phyloP scores from a whole-genome alignment of 1,140 invertebrate genomes.

The Onthophagus taurus region DNA sequence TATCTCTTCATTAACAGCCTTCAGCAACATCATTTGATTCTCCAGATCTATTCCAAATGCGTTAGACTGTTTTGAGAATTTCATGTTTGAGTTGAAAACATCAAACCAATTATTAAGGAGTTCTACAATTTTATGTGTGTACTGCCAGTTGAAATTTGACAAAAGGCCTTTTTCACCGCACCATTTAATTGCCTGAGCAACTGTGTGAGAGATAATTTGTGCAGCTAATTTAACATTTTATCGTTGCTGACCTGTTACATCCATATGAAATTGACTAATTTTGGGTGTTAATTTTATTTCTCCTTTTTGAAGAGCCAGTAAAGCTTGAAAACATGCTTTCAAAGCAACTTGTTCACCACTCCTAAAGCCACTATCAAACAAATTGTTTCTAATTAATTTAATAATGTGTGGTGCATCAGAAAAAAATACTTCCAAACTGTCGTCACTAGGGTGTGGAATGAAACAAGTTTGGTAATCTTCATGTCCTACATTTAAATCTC shows the following conservation, averaged over 20 bases:
- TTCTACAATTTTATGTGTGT: background rate
- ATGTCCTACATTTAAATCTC: background rate
- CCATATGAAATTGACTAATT: constrained; percentile 4
- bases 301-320: background rate
- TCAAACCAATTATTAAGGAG: constrained; percentile 10
- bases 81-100: constrained; percentile 8
- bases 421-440: constrained; percentile 3
- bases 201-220: constrained; percentile 8
- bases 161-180: constrained; percentile 7
- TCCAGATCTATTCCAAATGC: constrained; percentile 10
- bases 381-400: constrained; percentile 8
- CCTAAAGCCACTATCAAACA: background rate
- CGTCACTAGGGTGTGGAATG: background rate
- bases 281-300: constrained; percentile 5
- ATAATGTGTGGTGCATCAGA: constrained; percentile 4
- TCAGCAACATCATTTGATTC: constrained; percentile 3
- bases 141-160: background rate
- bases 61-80: constrained; percentile 1
- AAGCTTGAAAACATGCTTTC: background rate
- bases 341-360: background rate
- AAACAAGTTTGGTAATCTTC: no score
- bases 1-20: constrained; percentile 7
- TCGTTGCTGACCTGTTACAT: constrained; percentile 1
- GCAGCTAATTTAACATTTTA: constrained; percentile 9
- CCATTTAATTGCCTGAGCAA: constrained; percentile 6